These are phyloP conservation scores for Metaphire vulgaris DNA, from an alignment of 1,140 invertebrate species.

Conservation along the genomic window DNA sequence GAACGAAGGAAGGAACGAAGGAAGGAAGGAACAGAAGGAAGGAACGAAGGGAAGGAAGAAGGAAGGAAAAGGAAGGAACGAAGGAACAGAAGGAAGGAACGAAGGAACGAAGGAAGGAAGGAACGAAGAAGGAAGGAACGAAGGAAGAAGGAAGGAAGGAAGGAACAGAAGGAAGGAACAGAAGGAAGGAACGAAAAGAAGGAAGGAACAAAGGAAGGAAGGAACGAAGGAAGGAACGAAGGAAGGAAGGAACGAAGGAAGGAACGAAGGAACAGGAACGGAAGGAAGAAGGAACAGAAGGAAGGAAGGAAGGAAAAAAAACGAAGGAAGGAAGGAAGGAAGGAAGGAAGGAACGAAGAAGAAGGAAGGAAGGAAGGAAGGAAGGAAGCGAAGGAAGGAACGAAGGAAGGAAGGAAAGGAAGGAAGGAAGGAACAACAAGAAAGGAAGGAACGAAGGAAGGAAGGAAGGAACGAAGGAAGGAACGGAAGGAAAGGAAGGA, in stretches of 20 bases:
- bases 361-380: background rate
- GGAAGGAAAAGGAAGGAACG: conserved; percentile 9
- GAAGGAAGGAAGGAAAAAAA: background rate
- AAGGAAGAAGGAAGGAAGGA: conserved; percentile 23
- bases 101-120: background rate
- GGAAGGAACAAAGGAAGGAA: conserved; percentile 8
- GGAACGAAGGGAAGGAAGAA: background rate
- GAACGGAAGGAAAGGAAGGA: background rate
- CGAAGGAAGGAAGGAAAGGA: background rate
- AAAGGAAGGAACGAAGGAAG: conserved; percentile 4
- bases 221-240: conserved; percentile 3
- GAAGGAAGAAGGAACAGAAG: background rate
- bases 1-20: background rate
- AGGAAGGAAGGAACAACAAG: background rate
- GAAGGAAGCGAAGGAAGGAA: conserved; percentile 10
- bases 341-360: background rate
- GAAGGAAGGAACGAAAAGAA: background rate
- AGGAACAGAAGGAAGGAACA: no score
- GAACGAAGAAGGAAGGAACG: conserved; percentile 3
- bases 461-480: background rate
- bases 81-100: background rate
- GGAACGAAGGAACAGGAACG: conserved; percentile 15
- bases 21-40: background rate
- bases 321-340: background rate
- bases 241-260: conserved; percentile 8